Conservation (phyloP, 2,888 invertebrate species). For the Drepana falcataria region DNA sequence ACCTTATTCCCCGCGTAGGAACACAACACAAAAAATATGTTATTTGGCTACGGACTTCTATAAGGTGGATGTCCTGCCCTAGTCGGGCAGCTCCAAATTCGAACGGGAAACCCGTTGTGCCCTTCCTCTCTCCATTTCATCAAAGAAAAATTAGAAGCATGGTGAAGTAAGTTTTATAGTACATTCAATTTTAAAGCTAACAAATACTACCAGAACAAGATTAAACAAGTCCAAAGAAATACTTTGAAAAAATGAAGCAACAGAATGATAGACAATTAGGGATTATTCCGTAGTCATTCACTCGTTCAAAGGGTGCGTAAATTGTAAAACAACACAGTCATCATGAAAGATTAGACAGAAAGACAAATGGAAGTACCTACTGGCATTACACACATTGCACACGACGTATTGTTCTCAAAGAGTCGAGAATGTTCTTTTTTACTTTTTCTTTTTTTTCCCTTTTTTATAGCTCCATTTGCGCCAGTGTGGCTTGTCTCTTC, state of each 20-base stretch:
- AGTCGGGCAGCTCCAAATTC: no score
- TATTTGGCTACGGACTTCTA: no score
- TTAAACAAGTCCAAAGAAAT: no score
- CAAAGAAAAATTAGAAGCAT: no score
- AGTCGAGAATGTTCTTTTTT: conserved; percentile 42
- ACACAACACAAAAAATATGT: no score
- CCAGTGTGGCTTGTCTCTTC: conserved; percentile 45
- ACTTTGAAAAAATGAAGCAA: background rate
- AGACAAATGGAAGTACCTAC: conserved; percentile 53
- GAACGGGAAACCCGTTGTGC: no score
- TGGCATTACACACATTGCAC: conserved; percentile 43
- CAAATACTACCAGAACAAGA: no score
- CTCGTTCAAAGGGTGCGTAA: conserved; percentile 47
- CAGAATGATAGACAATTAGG: conserved; percentile 1
- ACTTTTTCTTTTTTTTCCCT: conserved; percentile 39
- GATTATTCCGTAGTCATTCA: conserved; percentile 25
- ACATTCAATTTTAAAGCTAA: no score
- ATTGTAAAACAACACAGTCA: conserved; percentile 62
- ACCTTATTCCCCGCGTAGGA: no score
- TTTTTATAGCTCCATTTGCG: conserved; percentile 60
- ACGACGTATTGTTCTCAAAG: conserved; percentile 52
- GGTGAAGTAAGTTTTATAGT: no score
- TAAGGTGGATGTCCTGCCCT: no score
- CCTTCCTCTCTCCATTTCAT: no score
- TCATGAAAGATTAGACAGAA: conserved; percentile 67